Conservation (phyloP, 2,888 invertebrate genomes). For the Itoplectis maculator region DNA sequence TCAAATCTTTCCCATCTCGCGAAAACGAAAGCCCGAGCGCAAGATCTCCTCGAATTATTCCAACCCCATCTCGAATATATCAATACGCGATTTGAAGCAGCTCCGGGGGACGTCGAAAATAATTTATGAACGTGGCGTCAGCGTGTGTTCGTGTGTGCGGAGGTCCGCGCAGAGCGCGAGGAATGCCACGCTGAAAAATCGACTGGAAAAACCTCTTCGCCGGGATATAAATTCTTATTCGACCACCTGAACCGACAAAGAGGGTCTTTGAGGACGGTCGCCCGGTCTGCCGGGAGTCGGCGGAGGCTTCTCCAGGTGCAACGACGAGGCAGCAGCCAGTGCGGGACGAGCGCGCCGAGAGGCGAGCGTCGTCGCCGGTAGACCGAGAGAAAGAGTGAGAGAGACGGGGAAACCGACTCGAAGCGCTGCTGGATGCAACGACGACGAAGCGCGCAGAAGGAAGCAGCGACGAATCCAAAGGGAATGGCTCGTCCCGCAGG, state of each 20-base stretch:
- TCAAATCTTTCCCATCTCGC: too few species aligned
- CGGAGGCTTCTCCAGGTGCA: conserved; percentile 64
- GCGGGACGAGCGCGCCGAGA: neutral
- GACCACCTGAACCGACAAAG: conserved; percentile 71
- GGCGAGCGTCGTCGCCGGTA: neutral
- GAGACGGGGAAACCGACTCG: neutral
- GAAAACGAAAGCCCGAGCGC: neutral
- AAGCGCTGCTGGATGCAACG: conserved; percentile 39
- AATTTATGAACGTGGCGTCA: neutral
- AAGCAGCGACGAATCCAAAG: conserved; percentile 58
- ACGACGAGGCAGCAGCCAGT: conserved; percentile 33
- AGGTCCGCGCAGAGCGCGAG: neutral
- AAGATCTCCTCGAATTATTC: neutral
- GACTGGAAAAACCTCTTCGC: conserved; percentile 60
- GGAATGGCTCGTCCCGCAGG: conserved; percentile 46
- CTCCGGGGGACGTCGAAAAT: neutral
- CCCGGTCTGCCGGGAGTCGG: conserved; percentile 43
- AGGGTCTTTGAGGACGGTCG: conserved; percentile 65
- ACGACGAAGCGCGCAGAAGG: conserved; percentile 48
- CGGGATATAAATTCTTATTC: conserved; percentile 64
- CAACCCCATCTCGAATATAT: neutral
- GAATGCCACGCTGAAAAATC: conserved; percentile 45
- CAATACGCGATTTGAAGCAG: neutral
- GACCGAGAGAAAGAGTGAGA: conserved; percentile 13
- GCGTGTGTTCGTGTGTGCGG: too few species aligned